These are phyloP conservation scores for Sula dactylatra DNA, from an alignment of 2,113 vertebrate species.

Conservation along the genomic window DNA sequence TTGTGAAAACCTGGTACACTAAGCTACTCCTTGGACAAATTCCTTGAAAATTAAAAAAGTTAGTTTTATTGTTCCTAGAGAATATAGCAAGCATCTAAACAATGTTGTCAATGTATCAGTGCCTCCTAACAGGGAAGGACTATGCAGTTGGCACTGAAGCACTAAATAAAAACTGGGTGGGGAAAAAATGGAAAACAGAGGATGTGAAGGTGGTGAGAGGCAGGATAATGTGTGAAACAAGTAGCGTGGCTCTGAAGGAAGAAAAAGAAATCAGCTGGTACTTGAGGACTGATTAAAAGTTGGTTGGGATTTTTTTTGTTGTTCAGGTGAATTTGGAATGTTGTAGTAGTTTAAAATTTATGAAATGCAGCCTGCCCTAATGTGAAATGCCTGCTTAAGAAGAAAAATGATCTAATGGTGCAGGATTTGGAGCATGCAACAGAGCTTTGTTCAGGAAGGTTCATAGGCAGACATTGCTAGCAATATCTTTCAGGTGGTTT, in stretches of 20 bases:
- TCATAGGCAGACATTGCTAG: neutral
- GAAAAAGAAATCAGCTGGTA: neutral
- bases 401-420: neutral
- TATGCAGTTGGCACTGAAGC: neutral
- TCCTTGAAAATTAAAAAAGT: neutral
- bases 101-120: neutral
- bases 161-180: neutral
- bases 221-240: neutral
- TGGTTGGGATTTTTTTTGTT: neutral
- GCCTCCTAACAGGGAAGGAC: neutral
- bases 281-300: neutral
- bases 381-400: neutral
- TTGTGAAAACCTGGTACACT: neutral
- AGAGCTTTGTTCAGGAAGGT: neutral
- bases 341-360: neutral
- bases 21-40: neutral
- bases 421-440: neutral
- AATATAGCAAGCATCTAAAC: neutral
- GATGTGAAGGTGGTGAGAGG: neutral
- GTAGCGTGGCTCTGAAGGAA: neutral
- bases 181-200: neutral
- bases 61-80: neutral
- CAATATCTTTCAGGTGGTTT: neutral
- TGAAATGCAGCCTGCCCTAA: neutral
- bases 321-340: neutral